Evolutionary conservation across 2,797 vertebrate genomes (phyloP), one percentile per base, ranked within the genome.

Genomic region (Xenopus petersii): DNA sequence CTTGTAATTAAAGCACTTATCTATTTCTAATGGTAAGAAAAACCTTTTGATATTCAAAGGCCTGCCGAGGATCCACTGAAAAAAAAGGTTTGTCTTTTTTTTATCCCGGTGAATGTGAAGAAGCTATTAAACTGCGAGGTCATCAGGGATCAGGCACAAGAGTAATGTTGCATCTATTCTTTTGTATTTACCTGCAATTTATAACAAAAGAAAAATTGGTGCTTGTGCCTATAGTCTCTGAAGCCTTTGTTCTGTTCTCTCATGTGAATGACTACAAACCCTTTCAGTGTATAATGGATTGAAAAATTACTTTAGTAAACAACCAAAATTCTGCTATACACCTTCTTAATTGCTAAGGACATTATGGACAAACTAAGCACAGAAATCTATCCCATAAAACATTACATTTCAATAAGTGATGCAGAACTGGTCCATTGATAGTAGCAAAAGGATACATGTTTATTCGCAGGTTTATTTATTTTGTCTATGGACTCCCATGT

Each of bases 71-170:
- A 64, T 63, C 42, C 77, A 54, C 62, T 46, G 54, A 30, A 30
- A 30, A 30, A 80, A 64, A 36, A 74, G 69, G 64, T 73, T 77
- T 77, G 65, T 69, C 66, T 72, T 47, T 63, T 75, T 74, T 15
- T 9, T 75, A 62, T 70, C 42, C 21, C 66, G 64, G 74, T 12
- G 12, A 49, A 74, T 73, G 71, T 67, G 9, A 26, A 75, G 74
- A 73, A 77, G 75, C 5, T 33, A 77, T n/a, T 9, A 17, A 77
- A 46, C 16, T 66, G 17, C 67, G 21, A 79, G 81, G 65, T 54
- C 75, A 78, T 69, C 56, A 26, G 75, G 66, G 65, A 78, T 77
- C 71, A 58, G 69, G 24, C 66, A 70, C 61, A 70, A 80, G 16
- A 83, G 68, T 54, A 82, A 68, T 63, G 11, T 17, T 5, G 5